Conservation (phyloP, 2,797 vertebrate genomes). For the Echiichthys vipera region DNA sequence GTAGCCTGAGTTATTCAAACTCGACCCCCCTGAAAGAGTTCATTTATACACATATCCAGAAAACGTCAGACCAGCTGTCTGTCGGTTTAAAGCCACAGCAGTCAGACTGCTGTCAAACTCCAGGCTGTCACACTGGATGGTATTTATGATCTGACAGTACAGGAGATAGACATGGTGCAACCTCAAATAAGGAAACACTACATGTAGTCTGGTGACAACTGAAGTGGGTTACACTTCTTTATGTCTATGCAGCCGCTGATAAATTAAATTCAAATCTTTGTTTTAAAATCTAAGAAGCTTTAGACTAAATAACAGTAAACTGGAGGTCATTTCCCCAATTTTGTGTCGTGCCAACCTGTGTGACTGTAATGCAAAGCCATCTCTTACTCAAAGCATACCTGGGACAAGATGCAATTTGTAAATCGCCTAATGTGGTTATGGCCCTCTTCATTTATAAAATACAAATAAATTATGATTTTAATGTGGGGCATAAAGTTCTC, state of each 20-base stretch:
- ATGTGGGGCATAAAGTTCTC: not conserved
- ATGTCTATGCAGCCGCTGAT: not conserved
- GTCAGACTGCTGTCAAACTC: constrained; percentile 9
- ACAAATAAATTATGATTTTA: not conserved
- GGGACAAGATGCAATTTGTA: not conserved
- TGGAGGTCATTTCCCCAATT: not conserved
- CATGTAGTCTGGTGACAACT: not conserved
- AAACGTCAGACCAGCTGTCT: constrained; percentile 5
- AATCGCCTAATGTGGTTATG: not conserved
- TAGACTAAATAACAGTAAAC: not conserved
- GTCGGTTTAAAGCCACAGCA: not conserved
- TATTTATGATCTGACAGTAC: constrained; percentile 17
- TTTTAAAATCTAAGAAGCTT: not conserved
- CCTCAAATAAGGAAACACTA: not conserved
- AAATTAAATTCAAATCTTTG: not conserved
- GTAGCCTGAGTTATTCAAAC: not conserved
- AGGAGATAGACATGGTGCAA: not conserved
- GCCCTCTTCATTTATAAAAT: not conserved
- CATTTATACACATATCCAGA: constrained; percentile 13
- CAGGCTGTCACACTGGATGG: constrained; percentile 10
- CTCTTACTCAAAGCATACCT: not conserved
- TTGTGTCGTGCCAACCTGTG: not conserved
- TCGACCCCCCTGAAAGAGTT: not conserved
- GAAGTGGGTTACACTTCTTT: not conserved
- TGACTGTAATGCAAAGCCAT: not conserved